Percentiles rank a stretch among this genome's conserved stretches.
phyloP scores from a whole-genome alignment of 1,140 invertebrate species.

The Ctenoplectra terminalis region DNA sequence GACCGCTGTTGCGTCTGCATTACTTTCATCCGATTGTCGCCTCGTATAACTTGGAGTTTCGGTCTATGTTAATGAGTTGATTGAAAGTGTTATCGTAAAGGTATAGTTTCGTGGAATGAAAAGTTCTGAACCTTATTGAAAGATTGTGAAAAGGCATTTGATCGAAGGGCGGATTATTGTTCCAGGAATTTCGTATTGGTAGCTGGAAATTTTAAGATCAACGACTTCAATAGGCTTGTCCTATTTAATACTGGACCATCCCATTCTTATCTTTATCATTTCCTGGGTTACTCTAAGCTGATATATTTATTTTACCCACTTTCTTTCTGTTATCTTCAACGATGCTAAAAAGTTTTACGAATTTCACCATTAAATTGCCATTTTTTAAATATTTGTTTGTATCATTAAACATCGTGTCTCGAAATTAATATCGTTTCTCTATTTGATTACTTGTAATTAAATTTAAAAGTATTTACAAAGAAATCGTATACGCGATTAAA shows the following conservation, averaged over 20 bases:
- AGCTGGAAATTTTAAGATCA: background rate
- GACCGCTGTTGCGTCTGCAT: constrained; percentile 22
- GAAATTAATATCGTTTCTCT: no score
- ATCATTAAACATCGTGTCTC: no score
- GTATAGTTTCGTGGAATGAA: no score
- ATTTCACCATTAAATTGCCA: no score
- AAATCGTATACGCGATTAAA: no score
- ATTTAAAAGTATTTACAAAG: no score
- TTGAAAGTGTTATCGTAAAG: background rate
- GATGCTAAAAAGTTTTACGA: background rate
- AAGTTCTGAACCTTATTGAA: background rate
- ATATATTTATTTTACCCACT: background rate
- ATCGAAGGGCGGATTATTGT: background rate
- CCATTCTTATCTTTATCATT: constrained; percentile 22
- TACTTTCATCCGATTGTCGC: constrained; percentile 25
- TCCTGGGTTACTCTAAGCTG: background rate
- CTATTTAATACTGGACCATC: constrained; percentile 21
- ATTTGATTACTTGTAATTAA: no score
- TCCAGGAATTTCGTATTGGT: background rate
- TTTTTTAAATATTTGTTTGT: no score
- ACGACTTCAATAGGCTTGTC: background rate
- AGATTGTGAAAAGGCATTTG: background rate
- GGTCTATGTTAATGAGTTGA: background rate
- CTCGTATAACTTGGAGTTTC: background rate
- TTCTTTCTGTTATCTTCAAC: background rate